These are phyloP conservation scores for Melipona bicolor DNA, from an alignment of 2,888 invertebrate genomes.

Conservation along the genomic window DNA sequence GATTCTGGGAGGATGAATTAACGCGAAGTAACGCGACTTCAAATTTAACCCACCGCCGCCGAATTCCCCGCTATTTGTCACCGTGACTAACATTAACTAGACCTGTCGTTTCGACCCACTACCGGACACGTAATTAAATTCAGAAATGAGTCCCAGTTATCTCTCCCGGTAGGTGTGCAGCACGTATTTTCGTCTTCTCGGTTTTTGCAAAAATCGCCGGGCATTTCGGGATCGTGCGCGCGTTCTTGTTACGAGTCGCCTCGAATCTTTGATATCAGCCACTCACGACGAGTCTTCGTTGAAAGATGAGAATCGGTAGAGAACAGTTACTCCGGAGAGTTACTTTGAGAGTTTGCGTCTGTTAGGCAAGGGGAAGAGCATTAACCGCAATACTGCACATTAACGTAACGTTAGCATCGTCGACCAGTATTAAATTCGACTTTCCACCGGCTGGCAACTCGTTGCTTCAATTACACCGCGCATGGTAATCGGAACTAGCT, in stretches of 20 bases:
- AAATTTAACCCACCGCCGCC: constrained; percentile 23
- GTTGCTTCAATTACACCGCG: constrained; percentile 40
- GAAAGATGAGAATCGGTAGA: background rate
- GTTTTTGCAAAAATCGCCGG: background rate
- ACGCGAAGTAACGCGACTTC: constrained; percentile 33
- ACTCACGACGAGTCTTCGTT: background rate
- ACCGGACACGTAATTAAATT: constrained; percentile 32
- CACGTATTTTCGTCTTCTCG: background rate
- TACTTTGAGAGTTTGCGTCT: constrained; percentile 4
- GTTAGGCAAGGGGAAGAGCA: background rate
- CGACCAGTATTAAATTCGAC: constrained; percentile 37
- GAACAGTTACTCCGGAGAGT: background rate
- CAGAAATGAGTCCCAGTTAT: constrained; percentile 2
- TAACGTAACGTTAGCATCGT: constrained; percentile 6
- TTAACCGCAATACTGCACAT: background rate
- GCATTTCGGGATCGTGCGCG: background rate
- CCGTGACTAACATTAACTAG: constrained; percentile 39
- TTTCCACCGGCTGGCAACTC: constrained; percentile 13
- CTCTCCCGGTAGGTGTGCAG: background rate
- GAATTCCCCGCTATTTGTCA: constrained; percentile 48
- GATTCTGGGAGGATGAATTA: constrained; percentile 31
- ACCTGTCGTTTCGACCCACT: constrained; percentile 15
- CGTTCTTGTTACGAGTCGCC: background rate
- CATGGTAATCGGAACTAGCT: constrained; percentile 27
- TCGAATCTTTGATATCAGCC: background rate